A percentile compares a stretch with the other conserved stretches of the same genome.
phyloP scores from a whole-genome alignment of 2,888 invertebrate species.

The Drosophila macrothrix region DNA sequence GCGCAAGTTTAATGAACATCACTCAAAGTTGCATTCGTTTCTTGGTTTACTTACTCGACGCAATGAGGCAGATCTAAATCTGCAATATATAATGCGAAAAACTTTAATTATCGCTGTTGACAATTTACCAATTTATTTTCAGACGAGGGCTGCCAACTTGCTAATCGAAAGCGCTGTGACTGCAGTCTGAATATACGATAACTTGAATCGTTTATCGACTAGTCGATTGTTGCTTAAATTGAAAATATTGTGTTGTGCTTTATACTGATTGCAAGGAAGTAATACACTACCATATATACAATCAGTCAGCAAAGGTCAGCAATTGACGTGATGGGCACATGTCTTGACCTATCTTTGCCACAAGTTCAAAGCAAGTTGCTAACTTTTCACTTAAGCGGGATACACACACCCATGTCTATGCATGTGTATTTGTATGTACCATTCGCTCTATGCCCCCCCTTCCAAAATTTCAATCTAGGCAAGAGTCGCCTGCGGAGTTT shows the following conservation, averaged over 20 bases:
- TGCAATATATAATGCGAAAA: not conserved
- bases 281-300: not conserved
- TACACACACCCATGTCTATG: not conserved
- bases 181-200: not conserved
- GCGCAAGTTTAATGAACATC: slow-evolving; percentile 17
- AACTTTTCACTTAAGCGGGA: slow-evolving; percentile 36
- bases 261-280: not conserved
- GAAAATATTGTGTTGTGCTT: not conserved
- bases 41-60: slow-evolving; percentile 27
- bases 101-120: not conserved
- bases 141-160: slow-evolving; percentile 8
- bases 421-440: not conserved
- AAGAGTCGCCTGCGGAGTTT: slow-evolving; percentile 13
- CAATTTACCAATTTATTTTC: not conserved
- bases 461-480: slow-evolving; percentile 27
- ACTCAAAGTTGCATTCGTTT: not conserved
- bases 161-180: not conserved
- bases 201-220: slow-evolving; percentile 29
- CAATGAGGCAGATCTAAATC: not conserved
- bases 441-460: slow-evolving; percentile 2
- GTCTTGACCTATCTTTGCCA: slow-evolving; percentile 29
- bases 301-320: slow-evolving; percentile 40
- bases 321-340: slow-evolving; percentile 55
- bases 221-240: not conserved
- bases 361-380: slow-evolving; percentile 41